Evolutionary conservation across 1,140 invertebrate genomes (phyloP).

Genomic region (Tribolium castaneum): DNA sequence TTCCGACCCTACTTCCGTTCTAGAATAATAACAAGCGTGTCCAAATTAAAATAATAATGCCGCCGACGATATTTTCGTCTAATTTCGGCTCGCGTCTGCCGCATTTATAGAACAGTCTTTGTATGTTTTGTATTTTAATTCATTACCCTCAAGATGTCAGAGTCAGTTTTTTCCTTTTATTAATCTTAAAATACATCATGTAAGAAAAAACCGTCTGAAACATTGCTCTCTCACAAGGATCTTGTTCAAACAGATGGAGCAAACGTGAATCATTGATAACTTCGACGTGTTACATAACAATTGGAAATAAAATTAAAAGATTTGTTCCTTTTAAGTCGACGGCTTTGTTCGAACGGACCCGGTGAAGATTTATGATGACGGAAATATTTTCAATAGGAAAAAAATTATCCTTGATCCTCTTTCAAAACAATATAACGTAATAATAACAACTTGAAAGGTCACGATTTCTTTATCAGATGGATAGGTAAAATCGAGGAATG

Average conservation of each 20-base stretch:
- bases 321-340: slow-evolving; percentile 6
- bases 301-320: slow-evolving; percentile 17
- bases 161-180: slow-evolving; percentile 17
- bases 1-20: slow-evolving; percentile 20
- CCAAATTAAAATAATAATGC: slow-evolving; percentile 20
- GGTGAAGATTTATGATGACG: slow-evolving; percentile 5
- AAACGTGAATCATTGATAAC: slow-evolving; percentile 18
- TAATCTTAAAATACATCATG: slow-evolving; percentile 28
- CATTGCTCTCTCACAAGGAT: slow-evolving; percentile 15
- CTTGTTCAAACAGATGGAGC: slow-evolving; percentile 11
- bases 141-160: slow-evolving; percentile 27
- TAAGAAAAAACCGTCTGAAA: slow-evolving; percentile 24
- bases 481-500: background rate
- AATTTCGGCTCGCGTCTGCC: background rate
- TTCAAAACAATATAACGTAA: slow-evolving; percentile 10
- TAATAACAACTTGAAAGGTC: slow-evolving; percentile 9
- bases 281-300: slow-evolving; percentile 17
- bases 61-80: background rate
- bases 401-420: slow-evolving; percentile 32
- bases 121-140: slow-evolving; percentile 14
- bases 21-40: background rate
- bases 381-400: slow-evolving; percentile 4
- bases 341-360: background rate
- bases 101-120: slow-evolving; percentile 5
- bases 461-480: slow-evolving; percentile 1